These are phyloP conservation scores for Drosophila simulans DNA, from an alignment of 1,140 invertebrate species.

Conservation along the genomic window DNA sequence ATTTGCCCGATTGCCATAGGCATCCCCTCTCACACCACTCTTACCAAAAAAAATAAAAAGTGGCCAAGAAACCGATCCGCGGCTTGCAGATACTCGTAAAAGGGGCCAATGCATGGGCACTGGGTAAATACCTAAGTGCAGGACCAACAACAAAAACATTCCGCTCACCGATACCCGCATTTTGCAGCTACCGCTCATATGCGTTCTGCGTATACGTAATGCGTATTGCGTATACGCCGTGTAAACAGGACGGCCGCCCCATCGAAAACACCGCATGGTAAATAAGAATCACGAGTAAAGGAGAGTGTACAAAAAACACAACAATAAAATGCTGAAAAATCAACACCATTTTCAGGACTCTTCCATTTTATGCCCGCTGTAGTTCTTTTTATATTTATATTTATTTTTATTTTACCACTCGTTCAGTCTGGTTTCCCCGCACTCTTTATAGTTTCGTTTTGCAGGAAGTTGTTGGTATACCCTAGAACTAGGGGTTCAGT, in stretches of 20 bases:
- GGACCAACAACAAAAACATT: slow-evolving; percentile 11
- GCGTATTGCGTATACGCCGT: slow-evolving; percentile 39
- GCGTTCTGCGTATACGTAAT: slow-evolving; percentile 32
- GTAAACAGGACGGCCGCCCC: slow-evolving; percentile 16
- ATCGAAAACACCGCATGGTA: slow-evolving; percentile 13
- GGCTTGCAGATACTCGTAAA: not conserved
- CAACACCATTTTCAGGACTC: slow-evolving; percentile 43
- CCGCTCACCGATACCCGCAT: not conserved
- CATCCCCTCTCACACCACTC: no score
- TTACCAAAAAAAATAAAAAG: no score
- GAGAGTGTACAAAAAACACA: not conserved
- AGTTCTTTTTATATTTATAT: slow-evolving; percentile 11
- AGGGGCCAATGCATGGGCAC: slow-evolving; percentile 2
- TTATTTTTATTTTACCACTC: slow-evolving; percentile 16
- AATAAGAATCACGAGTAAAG: slow-evolving; percentile 15
- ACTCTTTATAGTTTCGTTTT: slow-evolving; percentile 13
- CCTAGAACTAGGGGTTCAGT: not conserved
- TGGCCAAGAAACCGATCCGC: slow-evolving; percentile 9
- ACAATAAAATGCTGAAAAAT: slow-evolving; percentile 54
- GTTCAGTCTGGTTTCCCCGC: slow-evolving; percentile 6
- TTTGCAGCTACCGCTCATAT: not conserved
- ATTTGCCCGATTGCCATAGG: not conserved
- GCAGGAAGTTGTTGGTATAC: slow-evolving; percentile 27
- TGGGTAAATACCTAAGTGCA: slow-evolving; percentile 20
- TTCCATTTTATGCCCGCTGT: slow-evolving; percentile 24